Base-by-base conservation (phyloP, 2,888 invertebrate species). In the Morpho achilles region DNA sequence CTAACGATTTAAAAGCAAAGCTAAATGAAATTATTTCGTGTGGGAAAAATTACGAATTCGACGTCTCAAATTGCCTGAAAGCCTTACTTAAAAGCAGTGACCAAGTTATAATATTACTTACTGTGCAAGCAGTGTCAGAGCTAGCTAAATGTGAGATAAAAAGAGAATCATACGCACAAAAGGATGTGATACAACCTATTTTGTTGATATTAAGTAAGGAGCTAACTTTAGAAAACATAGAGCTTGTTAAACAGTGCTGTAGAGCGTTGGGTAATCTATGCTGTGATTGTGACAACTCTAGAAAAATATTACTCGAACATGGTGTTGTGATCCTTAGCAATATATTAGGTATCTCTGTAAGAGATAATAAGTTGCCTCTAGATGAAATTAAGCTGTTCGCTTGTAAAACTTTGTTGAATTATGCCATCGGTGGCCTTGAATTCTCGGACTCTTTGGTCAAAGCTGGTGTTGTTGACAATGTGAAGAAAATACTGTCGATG, bases 261-360 rank as follows among this genome's bases (percentile, higher is more conserved):
- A 92, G 97, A 71, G 96, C 96, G 3, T 87, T 98, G 23, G 97
- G 97, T 44, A 98, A 98, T 81, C 94, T 98, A 74, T 97, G 96
- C 78, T 97, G 95, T 79, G 95, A 97, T 75, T 96, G 97, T 86
- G 95, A 96, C 87, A 89, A 91, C 70, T 92, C 93, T 16, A 89
- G 94, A 64, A 91, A 91, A 61, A 77, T 92, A 55, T 88, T 94
- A 44, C 70, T 84, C 1, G 75, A 81, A 9, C 69, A 67, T 50
- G 94, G 94, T 1, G 84, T 94, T 60, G 73, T 79, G 51, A 78
- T 81, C 48, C 74, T 93, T 7, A 72, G 85, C 58, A 80, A 81
- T 16, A 66, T 92, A 41, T 72, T 93, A 7, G 70, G 78, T 60
- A 74, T 70, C 23, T 74, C 83, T 58, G 65, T 82, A 44, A 62